phyloP scores from a whole-genome alignment of 1,140 invertebrate genomes.

The Onthophagus taurus region DNA sequence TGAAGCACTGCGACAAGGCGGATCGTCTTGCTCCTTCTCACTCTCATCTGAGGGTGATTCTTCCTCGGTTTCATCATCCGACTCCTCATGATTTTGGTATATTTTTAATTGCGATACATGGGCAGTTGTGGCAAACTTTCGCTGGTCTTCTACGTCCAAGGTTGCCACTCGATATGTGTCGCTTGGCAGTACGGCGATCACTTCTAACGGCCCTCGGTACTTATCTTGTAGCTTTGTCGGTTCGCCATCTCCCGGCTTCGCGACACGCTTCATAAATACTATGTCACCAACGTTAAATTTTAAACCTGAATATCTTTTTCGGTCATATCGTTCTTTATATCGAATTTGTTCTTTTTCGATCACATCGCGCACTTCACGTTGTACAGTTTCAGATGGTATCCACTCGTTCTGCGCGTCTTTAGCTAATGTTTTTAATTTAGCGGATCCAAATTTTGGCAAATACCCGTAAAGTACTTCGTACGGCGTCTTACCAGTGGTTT shows the following conservation, averaged over 20 bases:
- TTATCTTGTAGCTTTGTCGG: constrained; percentile 2
- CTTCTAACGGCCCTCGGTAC: constrained; percentile 4
- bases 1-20: too few species aligned
- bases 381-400: constrained; percentile 1
- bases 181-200: background rate
- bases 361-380: background rate
- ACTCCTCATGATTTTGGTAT: too few species aligned
- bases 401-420: too few species aligned
- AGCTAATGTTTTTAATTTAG: too few species aligned
- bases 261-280: background rate
- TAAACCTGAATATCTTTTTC: background rate
- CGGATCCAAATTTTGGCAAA: background rate
- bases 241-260: background rate
- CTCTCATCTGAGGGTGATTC: too few species aligned
- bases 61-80: too few species aligned
- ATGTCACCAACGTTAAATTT: constrained; percentile 1
- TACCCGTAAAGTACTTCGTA: constrained; percentile 5
- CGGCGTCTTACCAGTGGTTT: background rate
- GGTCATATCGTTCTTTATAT: constrained; percentile 2
- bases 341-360: background rate
- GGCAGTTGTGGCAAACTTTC: too few species aligned
- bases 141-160: too few species aligned
- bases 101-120: too few species aligned
- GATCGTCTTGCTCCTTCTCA: too few species aligned
- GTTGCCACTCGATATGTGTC: constrained; percentile 5